A percentile compares a stretch with the other conserved stretches of the same genome.
Evolutionary conservation across 1,140 invertebrate species (phyloP).

Genomic region (Calycopis cecrops): DNA sequence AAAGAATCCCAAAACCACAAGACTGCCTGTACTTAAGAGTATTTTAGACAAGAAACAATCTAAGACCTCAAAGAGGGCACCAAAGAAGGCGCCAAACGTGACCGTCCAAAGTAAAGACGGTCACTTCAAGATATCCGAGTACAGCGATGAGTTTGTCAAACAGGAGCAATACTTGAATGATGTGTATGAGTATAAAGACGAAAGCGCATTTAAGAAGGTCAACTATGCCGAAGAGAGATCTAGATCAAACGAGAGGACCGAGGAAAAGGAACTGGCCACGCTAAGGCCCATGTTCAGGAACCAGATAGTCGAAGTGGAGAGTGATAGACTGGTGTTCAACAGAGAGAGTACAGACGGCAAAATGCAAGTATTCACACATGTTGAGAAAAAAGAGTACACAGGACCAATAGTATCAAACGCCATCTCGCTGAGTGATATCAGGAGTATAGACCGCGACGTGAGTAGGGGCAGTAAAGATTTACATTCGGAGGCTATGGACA

Average conservation of each 20-base stretch:
- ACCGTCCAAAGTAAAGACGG: conserved; percentile 39
- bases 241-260: conserved; percentile 29
- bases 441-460: conserved; percentile 35
- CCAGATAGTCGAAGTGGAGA: conserved; percentile 26
- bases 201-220: conserved; percentile 15
- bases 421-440: conserved; percentile 40
- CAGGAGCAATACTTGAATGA: conserved; percentile 39
- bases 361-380: conserved; percentile 50
- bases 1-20: conserved; percentile 28
- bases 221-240: conserved; percentile 23
- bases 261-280: conserved; percentile 36
- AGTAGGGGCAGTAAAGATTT: conserved; percentile 36
- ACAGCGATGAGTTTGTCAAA: conserved; percentile 35
- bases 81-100: conserved; percentile 50
- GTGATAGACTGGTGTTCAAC: conserved; percentile 25
- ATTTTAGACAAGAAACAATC: conserved; percentile 39
- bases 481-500: conserved; percentile 44
- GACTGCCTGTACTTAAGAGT: conserved; percentile 30
- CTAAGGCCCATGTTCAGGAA: conserved; percentile 34
- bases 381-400: conserved; percentile 44
- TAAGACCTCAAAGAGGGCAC: conserved; percentile 32
- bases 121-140: conserved; percentile 37
- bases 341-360: conserved; percentile 55
- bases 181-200: conserved; percentile 26
- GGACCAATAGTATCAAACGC: conserved; percentile 30